A percentile compares a stretch with the other conserved stretches of the same genome.
Evolutionary conservation across 2,888 invertebrate genomes (phyloP).

Genomic region (Bembecia ichneumoniformis): DNA sequence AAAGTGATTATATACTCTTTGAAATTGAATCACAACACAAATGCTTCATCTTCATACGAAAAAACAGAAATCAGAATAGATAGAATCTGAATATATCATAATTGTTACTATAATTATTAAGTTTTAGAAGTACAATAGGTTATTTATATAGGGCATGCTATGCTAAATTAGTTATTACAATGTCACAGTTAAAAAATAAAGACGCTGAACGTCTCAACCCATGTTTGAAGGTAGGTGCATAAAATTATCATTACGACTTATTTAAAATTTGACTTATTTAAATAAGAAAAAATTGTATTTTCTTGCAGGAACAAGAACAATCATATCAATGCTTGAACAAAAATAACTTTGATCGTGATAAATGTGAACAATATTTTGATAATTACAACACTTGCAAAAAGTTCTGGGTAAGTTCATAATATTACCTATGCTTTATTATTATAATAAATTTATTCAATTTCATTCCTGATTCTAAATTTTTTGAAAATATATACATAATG

Average conservation of each 20-base stretch:
- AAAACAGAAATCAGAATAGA: no score
- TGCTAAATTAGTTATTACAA: slow-evolving; percentile 10
- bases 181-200: slow-evolving; percentile 39
- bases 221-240: slow-evolving; percentile 41
- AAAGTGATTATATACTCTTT: no score
- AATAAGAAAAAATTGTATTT: slow-evolving; percentile 3
- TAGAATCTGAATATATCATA: no score
- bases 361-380: slow-evolving; percentile 77
- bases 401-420: slow-evolving; percentile 82
- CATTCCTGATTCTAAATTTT: no score
- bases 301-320: slow-evolving; percentile 79
- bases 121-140: no score
- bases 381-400: slow-evolving; percentile 85
- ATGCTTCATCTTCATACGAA: no score
- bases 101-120: no score
- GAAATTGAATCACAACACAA: no score
- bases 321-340: slow-evolving; percentile 80
- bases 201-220: slow-evolving; percentile 52
- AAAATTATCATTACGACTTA: not conserved
- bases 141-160: no score
- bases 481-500: no score
- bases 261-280: not conserved
- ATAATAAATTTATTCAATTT: no score
- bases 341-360: slow-evolving; percentile 76
- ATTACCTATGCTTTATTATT: no score